Base-by-base conservation (phyloP, 2,797 vertebrate genomes). In the Silurus lanzhouensis region DNA sequence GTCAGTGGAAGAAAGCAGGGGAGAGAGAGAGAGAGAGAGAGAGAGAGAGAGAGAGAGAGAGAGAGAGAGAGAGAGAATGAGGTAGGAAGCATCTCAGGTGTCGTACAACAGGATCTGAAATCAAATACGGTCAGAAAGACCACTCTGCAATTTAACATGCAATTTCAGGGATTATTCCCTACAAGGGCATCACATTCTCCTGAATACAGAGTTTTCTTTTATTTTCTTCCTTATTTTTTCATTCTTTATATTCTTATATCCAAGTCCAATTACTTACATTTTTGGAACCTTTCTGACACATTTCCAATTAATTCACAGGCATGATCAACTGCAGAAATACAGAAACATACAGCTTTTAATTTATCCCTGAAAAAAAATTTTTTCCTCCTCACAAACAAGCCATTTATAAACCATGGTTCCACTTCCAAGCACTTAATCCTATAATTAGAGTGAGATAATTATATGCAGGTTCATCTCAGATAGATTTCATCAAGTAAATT, bases 41-140 rank as follows among this genome's bases (percentile, higher is more conserved):
- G 83, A 88, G 58, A 38, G 67, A 70, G 17, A 12, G 20, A 31
- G 72, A 76, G 3, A 9, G 7, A 61, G 57, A n/a, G 5, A n/a
- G 46, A 27, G 63, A 22, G 15, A 4, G n/a, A 52, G 44, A 46
- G 1, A 38, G 17, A 79, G 48, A 60, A 52, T 6, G 10, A 76
- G 15, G 3, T 58, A 64, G 46, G 63, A 70, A 81, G 70, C 55
- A 84, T 85, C 86, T 91, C 57, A 68, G 76, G 84, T 87, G 89
- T 88, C 84, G 88, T 87, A 90, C 61, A 76, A 88, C 84, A 87
- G 79, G 76, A 86, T 68, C 76, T 87, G 87, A 90, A 88, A 90
- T 87, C 87, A 90, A 90, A 90, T 87, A 83, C 83, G 55, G 85
- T 87, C 86, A 85, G 84, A 88, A 88, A 83, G 81, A 85, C 84